Base-by-base conservation (phyloP, 2,113 vertebrate species). In the Neoarius graeffei region DNA sequence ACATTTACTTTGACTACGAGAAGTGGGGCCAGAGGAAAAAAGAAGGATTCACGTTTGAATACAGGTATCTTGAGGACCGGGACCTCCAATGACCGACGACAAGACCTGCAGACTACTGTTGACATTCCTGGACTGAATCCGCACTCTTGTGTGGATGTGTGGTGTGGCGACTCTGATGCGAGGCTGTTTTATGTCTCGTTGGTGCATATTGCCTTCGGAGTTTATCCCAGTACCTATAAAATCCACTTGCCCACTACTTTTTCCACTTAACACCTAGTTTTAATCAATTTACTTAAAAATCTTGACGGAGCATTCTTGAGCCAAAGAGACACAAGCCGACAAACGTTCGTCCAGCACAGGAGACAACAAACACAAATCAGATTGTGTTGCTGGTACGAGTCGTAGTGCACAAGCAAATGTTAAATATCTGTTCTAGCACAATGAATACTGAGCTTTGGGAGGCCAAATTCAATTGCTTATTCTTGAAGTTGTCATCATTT, bases 21-120 rank as follows among this genome's bases (percentile, higher is more conserved):
- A 97, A 97, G 91, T 97, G 96, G 96, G 96, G 96, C 94, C 96
- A 97, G 94, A 94, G 96, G 88, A 96, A 97, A 93, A 97, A 97
- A 89, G 96, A 97, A 91, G 96, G 96, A 81, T 97, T 97, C 92
- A 96, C 96, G 27, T 97, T 96, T 84, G 96, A 96, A 89, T 97
- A 97, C 91, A 95, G 96, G 91, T 97, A 96, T 92, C 94, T 97
- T 87, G 96, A 97, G 91, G 96, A 97, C 93, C 93, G 95, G 90
- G 96, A 97, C 92, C 94, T 97, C 93, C 96, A 97, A 93, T 97
- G 95, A 96, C 91, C 57, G 62, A 66, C 83, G 83, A 85, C 69
- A 35, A 89, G 60, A 91, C 74, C 76, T 79, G 67, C 85, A 90
- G 92, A 92, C 92, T 89, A 89, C 92, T 92, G 93, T 93, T 90